Evolutionary conservation across 1,140 invertebrate genomes (phyloP).

Genomic region (Diorhabda sublineata): DNA sequence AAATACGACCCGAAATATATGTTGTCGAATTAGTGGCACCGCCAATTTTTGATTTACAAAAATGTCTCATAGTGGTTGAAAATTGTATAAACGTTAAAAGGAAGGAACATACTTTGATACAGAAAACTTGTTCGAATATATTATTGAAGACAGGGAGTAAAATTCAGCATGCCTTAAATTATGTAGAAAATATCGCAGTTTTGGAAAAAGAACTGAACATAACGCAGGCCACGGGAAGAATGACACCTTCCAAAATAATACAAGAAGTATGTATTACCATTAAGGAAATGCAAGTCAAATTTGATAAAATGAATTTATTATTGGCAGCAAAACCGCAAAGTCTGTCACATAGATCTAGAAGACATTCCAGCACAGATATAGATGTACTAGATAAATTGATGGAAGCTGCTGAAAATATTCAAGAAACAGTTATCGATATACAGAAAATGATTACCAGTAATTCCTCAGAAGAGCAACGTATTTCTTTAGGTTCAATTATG

Average conservation of each 20-base stretch:
- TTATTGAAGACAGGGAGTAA: conserved; percentile 55
- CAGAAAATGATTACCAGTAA: conserved; percentile 47
- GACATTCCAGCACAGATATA: conserved; percentile 25
- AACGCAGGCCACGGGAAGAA: conserved; percentile 47
- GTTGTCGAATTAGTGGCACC: conserved; percentile 56
- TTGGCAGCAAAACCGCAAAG: conserved; percentile 36
- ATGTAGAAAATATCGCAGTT: conserved; percentile 48
- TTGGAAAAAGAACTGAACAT: conserved; percentile 49
- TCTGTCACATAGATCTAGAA: conserved; percentile 21
- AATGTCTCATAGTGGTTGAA: conserved; percentile 59
- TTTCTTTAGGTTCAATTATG: conserved; percentile 36
- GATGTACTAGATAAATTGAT: conserved; percentile 29
- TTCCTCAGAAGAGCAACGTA: conserved; percentile 41
- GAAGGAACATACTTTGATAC: conserved; percentile 59
- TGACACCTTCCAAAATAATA: conserved; percentile 46
- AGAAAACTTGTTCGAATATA: conserved; percentile 59
- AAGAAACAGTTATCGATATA: conserved; percentile 47
- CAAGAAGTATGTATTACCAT: conserved; percentile 52
- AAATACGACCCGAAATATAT: conserved; percentile 45
- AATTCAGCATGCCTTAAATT: conserved; percentile 50
- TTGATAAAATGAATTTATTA: conserved; percentile 49
- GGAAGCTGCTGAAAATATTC: conserved; percentile 44
- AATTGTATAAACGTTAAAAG: conserved; percentile 65
- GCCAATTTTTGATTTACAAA: conserved; percentile 58
- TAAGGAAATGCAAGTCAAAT: conserved; percentile 51